Evolutionary conservation across 2,797 vertebrate genomes (phyloP), one percentile per base, ranked within the genome.

Genomic region (Rhabdomys pumilio): DNA sequence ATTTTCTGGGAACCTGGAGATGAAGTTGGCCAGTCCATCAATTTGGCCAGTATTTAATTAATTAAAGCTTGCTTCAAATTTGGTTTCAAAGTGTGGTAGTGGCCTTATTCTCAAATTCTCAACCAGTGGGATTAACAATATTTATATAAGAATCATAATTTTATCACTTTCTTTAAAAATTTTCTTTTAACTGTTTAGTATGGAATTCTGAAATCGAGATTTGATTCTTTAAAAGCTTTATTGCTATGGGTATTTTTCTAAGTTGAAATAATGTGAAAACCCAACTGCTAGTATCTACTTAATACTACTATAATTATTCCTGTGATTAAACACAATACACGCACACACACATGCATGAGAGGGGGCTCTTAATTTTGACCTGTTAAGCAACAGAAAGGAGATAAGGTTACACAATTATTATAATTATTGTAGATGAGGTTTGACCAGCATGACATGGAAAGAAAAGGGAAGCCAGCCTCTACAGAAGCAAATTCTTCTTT

Each of bases 251-350:
- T 55, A 31, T 77, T 93, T 61, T 91, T 92, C 55, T 47, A 90
- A 92, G 75, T 20, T 59, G 15, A 4, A 77, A 86, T 38, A 59
- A 82, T 89, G 82, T 83, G 41, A 79, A 89, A 92, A 53, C 14
- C 31, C 26, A 3, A 55, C 11, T 86, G 80, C 63, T 80, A 57
- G 19, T 75, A 59, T 38, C 12, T 79, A 20, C 63, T 72, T 83
- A 87, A 67, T 67, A 22, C 0, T 8, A 72, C 34, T 72, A 1
- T 82, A 79, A 81, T 91, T 90, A 89, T 93, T 65, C 24, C 59
- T 34, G 41, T 47, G 73, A 47, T 76, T 76, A 76, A 79, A 53
- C 76, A 34, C 76, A 53, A 79, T 17, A 11, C 29, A 79, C 2
- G 24, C 2, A 26, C 22, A 61, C 24, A 26, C 12, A 76, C 26